Percentiles rank a stretch among this genome's conserved stretches.
Conservation (phyloP, 2,888 invertebrate genomes). For the Diloba caeruleocephala region DNA sequence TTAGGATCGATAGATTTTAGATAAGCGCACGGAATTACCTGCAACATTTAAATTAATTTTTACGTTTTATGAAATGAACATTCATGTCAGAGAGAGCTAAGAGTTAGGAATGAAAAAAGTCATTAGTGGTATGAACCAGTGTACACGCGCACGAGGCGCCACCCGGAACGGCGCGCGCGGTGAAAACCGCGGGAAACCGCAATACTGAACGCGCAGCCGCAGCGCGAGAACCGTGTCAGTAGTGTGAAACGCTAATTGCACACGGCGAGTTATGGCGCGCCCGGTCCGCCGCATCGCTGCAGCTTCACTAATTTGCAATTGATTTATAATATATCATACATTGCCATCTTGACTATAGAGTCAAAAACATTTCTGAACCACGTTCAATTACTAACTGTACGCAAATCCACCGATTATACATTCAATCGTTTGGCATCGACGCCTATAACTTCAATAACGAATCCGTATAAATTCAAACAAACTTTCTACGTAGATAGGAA, state of each 20-base stretch:
- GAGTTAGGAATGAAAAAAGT: slow-evolving; percentile 69
- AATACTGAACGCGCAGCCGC: slow-evolving; percentile 74
- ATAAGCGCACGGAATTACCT: slow-evolving; percentile 23
- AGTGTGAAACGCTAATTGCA: slow-evolving; percentile 88
- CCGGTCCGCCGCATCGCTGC: slow-evolving; percentile 69
- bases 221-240: slow-evolving; percentile 88
- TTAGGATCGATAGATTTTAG: slow-evolving; percentile 27
- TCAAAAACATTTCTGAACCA: slow-evolving; percentile 29
- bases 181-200: slow-evolving; percentile 88
- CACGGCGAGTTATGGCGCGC: slow-evolving; percentile 73
- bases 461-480: slow-evolving; percentile 25
- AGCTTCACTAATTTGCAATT: slow-evolving; percentile 57
- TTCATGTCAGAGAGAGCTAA: slow-evolving; percentile 64
- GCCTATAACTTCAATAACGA: slow-evolving; percentile 27
- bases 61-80: slow-evolving; percentile 30
- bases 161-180: slow-evolving; percentile 86
- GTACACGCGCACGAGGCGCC: slow-evolving; percentile 79
- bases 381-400: slow-evolving; percentile 39
- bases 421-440: slow-evolving; percentile 27
- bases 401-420: slow-evolving; percentile 35
- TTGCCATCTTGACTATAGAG: slow-evolving; percentile 29
- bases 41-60: slow-evolving; percentile 17
- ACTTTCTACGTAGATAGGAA: slow-evolving; percentile 28
- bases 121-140: slow-evolving; percentile 78
- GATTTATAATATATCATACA: slow-evolving; percentile 52